Evolutionary conservation across 2,888 invertebrate species (phyloP), one percentile per base, ranked within the genome.

Genomic region (Drosophila niveifrons): DNA sequence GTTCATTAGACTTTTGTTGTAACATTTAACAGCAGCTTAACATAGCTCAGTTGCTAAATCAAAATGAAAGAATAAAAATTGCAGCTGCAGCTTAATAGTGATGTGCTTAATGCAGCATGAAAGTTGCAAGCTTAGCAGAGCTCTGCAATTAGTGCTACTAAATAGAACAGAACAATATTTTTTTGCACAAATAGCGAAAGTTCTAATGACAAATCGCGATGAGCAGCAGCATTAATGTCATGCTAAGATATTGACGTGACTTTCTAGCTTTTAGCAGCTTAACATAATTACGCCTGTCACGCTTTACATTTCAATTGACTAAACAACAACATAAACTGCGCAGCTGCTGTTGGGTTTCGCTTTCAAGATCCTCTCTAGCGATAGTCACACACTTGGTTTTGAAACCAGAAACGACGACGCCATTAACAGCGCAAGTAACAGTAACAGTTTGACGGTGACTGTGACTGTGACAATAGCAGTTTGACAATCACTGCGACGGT

Each of bases 381-480:
- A 50, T 58, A 31, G 34, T 55, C 41, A 56, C 28, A 44, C 36
- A 36, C 13, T 28, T 15, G 61, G 80, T 88, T 82, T 85, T 62
- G 18, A 70, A 73, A 78, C 63, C 66, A 83, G 77, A 72, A 69
- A 73, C 85, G 85, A 75, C 87, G 75, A 34, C 41, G 34, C 61
- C 56, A 72, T 56, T 44, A 48, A 48, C 36, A 39, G 59, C 11
- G 18, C 2, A 34, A 41, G 17, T 51, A 58, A 41, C 57, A 23
- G 31, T 13, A 53, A 55, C 50, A 18, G 50, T 31, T 31, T 48
- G 34, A 43, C 62, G 43, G 18, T n/a, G 29, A 50, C 17, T 39
- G 58, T 13, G 43, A 56, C 56, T 47, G 18, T 53, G 29, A 41
- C 39, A 39, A 46, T 36, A 36, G n/a, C n/a, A 11, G 36, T 36